A percentile compares a stretch with the other conserved stretches of the same genome.
Conservation (phyloP, 2,113 vertebrate genomes). For the Trinectes maculatus region DNA sequence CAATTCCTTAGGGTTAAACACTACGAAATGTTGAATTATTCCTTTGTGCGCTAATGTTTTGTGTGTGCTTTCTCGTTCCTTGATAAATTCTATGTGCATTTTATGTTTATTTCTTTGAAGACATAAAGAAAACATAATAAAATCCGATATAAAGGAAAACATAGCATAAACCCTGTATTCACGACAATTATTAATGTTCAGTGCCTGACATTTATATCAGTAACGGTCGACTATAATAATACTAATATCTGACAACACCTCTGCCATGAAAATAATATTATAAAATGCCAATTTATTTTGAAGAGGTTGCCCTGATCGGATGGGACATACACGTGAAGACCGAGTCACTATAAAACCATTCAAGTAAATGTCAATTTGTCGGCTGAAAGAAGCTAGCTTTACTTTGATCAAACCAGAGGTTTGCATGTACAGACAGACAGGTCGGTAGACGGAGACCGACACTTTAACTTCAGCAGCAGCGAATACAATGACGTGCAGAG, state of each 20-base stretch:
- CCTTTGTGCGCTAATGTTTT: neutral
- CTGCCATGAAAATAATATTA: neutral
- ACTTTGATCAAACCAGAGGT: no score
- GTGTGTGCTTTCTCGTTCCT: neutral
- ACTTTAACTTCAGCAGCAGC: neutral
- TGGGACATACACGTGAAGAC: no score
- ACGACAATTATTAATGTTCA: neutral
- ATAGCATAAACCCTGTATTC: neutral
- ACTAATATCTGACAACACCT: neutral
- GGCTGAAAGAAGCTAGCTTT: constrained; percentile 25
- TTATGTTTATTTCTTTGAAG: no score
- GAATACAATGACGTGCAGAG: neutral
- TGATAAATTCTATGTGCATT: neutral
- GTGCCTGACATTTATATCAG: neutral
- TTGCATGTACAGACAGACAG: no score
- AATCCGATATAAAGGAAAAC: no score
- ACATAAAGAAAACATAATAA: no score
- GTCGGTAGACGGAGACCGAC: no score
- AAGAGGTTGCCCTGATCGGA: no score
- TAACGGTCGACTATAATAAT: neutral
- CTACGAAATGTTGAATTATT: neutral
- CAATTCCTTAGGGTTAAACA: neutral
- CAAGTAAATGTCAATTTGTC: no score
- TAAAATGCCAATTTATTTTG: no score
- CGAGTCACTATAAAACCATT: no score